These are phyloP conservation scores for Axis porcinus DNA, from an alignment of 2,113 vertebrate species.

Conservation along the genomic window DNA sequence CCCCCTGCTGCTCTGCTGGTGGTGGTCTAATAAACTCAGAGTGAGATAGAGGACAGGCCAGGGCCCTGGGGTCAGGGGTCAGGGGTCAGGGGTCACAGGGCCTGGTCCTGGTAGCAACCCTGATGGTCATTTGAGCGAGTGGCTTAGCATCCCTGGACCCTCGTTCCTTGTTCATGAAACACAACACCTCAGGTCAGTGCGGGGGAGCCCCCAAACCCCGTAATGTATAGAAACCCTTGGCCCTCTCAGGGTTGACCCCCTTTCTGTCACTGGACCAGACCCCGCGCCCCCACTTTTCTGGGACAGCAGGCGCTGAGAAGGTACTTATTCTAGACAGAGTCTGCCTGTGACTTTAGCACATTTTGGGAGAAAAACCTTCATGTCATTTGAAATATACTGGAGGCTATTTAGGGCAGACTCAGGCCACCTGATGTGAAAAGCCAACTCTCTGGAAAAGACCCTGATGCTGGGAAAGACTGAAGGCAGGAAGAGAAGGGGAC, in stretches of 20 bases:
- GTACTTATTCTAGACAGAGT: neutral
- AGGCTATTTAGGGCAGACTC: neutral
- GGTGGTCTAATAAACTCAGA: neutral
- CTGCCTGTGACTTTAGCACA: rapidly evolving
- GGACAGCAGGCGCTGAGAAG: neutral
- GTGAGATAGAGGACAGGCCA: rapidly evolving
- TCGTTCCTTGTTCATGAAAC: neutral
- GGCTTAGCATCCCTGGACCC: no score
- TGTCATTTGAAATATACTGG: neutral
- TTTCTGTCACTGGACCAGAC: neutral
- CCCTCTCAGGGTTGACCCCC: neutral
- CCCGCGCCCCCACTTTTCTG: rapidly evolving
- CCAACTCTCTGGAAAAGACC: neutral
- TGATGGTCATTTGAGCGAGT: rapidly evolving
- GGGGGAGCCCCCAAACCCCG: neutral
- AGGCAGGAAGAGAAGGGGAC: neutral
- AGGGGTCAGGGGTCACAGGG: neutral
- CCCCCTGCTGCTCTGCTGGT: no score
- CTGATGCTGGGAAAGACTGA: neutral
- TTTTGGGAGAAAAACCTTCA: no score
- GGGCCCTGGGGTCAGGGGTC: neutral
- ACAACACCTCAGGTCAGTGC: neutral
- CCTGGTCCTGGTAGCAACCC: neutral
- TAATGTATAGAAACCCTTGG: neutral
- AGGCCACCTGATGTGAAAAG: neutral